phyloP scores from a whole-genome alignment of 2,113 vertebrate genomes.

The Epinephelus lanceolatus region DNA sequence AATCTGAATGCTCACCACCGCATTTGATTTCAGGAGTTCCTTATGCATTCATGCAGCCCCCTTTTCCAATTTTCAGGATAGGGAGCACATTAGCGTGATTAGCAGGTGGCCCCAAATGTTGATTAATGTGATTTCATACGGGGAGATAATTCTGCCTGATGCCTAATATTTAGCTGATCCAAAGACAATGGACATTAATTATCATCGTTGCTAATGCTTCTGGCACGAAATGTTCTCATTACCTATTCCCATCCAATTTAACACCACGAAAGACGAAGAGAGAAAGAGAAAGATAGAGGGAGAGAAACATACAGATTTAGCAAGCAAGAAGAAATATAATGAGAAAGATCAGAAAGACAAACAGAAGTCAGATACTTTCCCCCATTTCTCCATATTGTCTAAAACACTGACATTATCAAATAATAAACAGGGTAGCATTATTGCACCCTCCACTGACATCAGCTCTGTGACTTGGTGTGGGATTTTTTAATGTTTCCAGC shows the following conservation, averaged over 20 bases:
- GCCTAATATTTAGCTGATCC: constrained; percentile 70
- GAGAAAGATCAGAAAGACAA: not conserved
- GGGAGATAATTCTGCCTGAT: constrained; percentile 68
- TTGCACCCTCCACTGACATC: not conserved
- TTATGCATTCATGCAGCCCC: constrained; percentile 39
- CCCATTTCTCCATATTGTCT: not conserved
- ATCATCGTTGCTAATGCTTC: constrained; percentile 58
- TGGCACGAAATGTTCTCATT: constrained; percentile 69
- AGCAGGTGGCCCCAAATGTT: constrained; percentile 68
- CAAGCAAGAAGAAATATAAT: not conserved
- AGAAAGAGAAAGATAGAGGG: not conserved
- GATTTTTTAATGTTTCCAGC: not conserved
- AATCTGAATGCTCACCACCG: constrained; percentile 23
- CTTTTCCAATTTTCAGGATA: constrained; percentile 51
- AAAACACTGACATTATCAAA: not conserved
- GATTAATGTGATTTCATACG: constrained; percentile 71
- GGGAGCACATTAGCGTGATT: constrained; percentile 61
- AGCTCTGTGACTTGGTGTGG: not conserved
- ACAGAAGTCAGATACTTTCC: not conserved
- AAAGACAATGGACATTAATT: constrained; percentile 76
- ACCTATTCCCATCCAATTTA: constrained; percentile 67
- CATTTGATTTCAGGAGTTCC: constrained; percentile 41
- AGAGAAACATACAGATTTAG: not conserved
- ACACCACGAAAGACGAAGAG: constrained; percentile 40
- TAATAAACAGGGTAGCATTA: not conserved